These are phyloP conservation scores for Heteractis magnifica DNA, from an alignment of 92 coral and sea anemone species.

Conservation along the genomic window DNA sequence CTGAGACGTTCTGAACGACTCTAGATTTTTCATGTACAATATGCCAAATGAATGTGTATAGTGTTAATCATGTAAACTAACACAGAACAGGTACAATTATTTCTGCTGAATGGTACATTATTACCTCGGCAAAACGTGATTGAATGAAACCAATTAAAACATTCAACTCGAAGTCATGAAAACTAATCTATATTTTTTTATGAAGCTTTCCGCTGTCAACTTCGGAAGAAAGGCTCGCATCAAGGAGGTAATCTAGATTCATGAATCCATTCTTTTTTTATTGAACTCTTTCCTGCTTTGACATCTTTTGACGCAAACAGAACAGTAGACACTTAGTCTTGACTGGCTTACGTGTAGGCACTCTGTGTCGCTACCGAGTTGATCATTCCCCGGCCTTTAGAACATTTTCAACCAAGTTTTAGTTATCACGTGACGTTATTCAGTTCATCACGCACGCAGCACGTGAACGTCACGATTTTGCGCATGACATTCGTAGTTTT, in stretches of 20 bases:
- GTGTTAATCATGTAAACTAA: background rate
- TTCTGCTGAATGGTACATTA: slow-evolving; percentile 2
- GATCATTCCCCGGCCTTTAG: too few species aligned
- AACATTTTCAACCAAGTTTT: too few species aligned
- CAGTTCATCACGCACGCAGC: background rate
- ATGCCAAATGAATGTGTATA: background rate
- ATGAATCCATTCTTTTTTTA: slow-evolving; percentile 13
- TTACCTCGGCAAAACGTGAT: slow-evolving; percentile 3
- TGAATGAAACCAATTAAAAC: slow-evolving; percentile 11
- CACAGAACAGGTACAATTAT: background rate
- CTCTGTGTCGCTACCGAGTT: background rate
- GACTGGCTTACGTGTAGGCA: background rate
- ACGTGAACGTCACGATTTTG: slow-evolving; percentile 1
- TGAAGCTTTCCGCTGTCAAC: slow-evolving; percentile 94
- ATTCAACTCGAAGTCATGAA: slow-evolving; percentile 8
- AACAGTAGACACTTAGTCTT: slow-evolving; percentile 4
- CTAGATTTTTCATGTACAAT: background rate
- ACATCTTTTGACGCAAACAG: slow-evolving; percentile 16
- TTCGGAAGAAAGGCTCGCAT: slow-evolving; percentile 88
- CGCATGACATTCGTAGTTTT: background rate
- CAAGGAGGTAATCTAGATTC: slow-evolving; percentile 68
- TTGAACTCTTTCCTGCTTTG: slow-evolving; percentile 14
- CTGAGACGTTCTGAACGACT: background rate
- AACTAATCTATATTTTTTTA: slow-evolving; percentile 26
- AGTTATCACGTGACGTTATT: background rate